Base-by-base conservation (phyloP, 2,797 vertebrate genomes). In the Pipistrellus pipistrellus region DNA sequence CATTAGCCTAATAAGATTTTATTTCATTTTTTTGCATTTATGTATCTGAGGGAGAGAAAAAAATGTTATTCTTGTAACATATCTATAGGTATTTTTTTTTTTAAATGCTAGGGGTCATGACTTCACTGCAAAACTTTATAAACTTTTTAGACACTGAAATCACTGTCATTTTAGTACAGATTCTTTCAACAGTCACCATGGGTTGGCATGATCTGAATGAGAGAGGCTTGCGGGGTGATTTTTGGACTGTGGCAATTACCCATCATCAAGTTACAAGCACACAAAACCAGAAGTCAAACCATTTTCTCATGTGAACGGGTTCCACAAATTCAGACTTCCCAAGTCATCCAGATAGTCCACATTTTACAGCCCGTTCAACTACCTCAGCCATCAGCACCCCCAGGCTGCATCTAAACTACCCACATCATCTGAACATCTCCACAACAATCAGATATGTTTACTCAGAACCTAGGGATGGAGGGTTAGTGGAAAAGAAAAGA, bases 311-410 rank as follows among this genome's bases (percentile, higher is more conserved):
- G 35, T 93, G 57, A 86, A 51, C 25, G 51, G 17, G 3, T 51
- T 85, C 59, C 13, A 27, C n/a, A 64, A 77, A 89, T 59, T 85
- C 71, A 81, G 20, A 69, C 53, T 86, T 92, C 57, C 66, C 32
- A 69, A 53, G 48, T 71, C 92, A 85, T 51, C 86, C 57, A 53
- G 32, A 38, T 83, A 71, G 73, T 85, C 75, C 66, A 81, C 30
- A 73, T 94, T 95, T 85, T 93, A 95, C 13, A 88, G 53, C 68
- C 15, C 46, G 10, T 95, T 96, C 44, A 88, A 23, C 10, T 25
- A 66, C n/a, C 91, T 30, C 23, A 46, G 78, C 77, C 30, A 32
- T 35, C 69, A 66, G 46, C 23, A 6, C 27, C 76, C 55, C 20
- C 8, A 73, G 77, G n/a, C 78, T 80, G 66, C 72, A 51, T 85